phyloP scores from a whole-genome alignment of 2,113 vertebrate species.

The Ameiurus melas region DNA sequence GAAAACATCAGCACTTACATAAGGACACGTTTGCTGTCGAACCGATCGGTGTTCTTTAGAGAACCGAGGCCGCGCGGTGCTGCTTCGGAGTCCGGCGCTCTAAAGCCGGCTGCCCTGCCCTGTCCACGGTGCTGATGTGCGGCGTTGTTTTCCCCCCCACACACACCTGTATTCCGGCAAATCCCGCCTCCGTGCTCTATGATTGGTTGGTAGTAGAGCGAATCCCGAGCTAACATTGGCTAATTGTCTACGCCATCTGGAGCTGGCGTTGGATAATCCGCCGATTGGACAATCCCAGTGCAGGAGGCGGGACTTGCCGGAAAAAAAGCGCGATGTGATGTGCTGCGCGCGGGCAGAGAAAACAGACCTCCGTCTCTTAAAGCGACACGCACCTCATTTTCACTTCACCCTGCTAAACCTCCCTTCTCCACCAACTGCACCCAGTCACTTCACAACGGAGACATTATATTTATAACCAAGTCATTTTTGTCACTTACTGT shows the following conservation, averaged over 20 bases:
- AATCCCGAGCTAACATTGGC: constrained; percentile 1
- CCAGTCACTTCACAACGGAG: background rate
- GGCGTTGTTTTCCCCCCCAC: background rate
- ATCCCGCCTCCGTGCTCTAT: background rate
- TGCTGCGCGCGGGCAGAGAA: constrained; percentile 52
- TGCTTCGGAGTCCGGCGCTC: constrained; percentile 48
- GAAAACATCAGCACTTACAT: constrained; percentile 67
- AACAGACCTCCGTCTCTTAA: constrained; percentile 50
- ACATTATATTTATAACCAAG: background rate
- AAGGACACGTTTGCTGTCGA: constrained; percentile 53
- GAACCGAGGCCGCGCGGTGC: constrained; percentile 47
- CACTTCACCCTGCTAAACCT: background rate
- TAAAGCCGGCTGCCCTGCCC: constrained; percentile 43
- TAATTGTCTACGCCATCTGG: background rate
- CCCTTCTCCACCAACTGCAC: background rate
- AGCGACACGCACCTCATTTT: constrained; percentile 32
- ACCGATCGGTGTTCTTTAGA: constrained; percentile 34
- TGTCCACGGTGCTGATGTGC: constrained; percentile 59
- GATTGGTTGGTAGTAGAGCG: background rate
- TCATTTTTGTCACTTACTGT: background rate
- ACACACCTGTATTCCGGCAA: constrained; percentile 16
- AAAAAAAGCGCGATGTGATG: background rate
- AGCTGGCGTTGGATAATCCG: background rate
- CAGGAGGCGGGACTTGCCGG: constrained; percentile 1
- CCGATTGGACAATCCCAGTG: background rate